A percentile compares a stretch with the other conserved stretches of the same genome.
These are phyloP conservation scores for Aromia moschata DNA, from an alignment of 2,888 invertebrate genomes.

Conservation along the genomic window DNA sequence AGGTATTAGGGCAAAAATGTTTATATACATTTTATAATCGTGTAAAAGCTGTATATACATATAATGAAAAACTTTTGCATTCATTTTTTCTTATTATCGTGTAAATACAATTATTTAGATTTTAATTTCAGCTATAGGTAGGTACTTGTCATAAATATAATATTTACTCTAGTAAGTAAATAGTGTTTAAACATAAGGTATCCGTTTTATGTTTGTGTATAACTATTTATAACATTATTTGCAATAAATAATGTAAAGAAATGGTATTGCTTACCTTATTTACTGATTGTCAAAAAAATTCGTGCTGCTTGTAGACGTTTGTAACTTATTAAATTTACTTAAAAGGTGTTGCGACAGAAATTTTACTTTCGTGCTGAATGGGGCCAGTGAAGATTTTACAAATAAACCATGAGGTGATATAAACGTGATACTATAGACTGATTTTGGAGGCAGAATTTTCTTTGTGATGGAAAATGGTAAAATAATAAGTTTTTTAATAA, in stretches of 20 bases:
- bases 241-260: conserved; percentile 21
- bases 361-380: too few species aligned
- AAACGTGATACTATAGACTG: too few species aligned
- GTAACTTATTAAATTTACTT: too few species aligned
- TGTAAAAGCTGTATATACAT: conserved; percentile 3
- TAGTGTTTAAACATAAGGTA: background rate
- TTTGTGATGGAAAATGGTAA: too few species aligned
- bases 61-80: background rate
- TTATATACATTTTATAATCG: conserved; percentile 3
- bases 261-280: background rate
- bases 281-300: background rate
- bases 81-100: conserved; percentile 2
- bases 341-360: too few species aligned
- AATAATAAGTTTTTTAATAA: too few species aligned
- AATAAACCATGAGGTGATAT: too few species aligned
- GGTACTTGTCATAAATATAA: conserved; percentile 1
- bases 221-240: conserved; percentile 20
- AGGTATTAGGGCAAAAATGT: background rate
- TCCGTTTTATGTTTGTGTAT: conserved; percentile 18
- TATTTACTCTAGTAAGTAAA: background rate
- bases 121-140: background rate
- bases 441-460: too few species aligned
- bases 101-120: conserved; percentile 13
- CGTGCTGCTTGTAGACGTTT: too few species aligned
- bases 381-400: too few species aligned